Conservation (phyloP, 2,797 vertebrate species). For the Enteromius unitaeniatus region DNA sequence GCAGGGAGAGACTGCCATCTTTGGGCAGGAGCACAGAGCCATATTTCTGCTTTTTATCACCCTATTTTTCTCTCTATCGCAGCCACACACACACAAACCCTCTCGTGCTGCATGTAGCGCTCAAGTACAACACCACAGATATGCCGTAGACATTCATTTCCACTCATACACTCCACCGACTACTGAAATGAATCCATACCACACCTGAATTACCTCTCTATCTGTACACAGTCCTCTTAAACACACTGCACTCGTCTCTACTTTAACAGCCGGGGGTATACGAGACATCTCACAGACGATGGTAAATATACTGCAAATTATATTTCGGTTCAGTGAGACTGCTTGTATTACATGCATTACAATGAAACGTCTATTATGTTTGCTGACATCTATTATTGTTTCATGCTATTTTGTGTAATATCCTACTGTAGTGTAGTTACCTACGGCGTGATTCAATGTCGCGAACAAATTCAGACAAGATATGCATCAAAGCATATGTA, state of each 20-base stretch:
- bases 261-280: background rate
- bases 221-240: background rate
- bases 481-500: background rate
- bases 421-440: background rate
- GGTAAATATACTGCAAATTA: background rate
- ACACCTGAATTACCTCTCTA: background rate
- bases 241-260: conserved; percentile 18
- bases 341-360: conserved; percentile 17
- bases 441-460: background rate
- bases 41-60: conserved; percentile 32
- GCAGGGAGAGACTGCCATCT: conserved; percentile 81
- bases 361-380: background rate
- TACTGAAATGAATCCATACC: conserved; percentile 23
- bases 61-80: conserved; percentile 21
- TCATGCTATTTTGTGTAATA: background rate
- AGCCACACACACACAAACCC: conserved; percentile 26
- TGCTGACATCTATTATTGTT: background rate
- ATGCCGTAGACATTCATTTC: conserved; percentile 1
- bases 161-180: background rate
- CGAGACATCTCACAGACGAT: background rate
- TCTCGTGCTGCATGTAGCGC: background rate
- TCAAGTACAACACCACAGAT: conserved; percentile 12
- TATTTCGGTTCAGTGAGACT: background rate
- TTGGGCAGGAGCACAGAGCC: conserved; percentile 69
- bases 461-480: background rate